Base-by-base conservation (phyloP, 92 coral and sea anemone species). In the Zoanthus gigantus region DNA sequence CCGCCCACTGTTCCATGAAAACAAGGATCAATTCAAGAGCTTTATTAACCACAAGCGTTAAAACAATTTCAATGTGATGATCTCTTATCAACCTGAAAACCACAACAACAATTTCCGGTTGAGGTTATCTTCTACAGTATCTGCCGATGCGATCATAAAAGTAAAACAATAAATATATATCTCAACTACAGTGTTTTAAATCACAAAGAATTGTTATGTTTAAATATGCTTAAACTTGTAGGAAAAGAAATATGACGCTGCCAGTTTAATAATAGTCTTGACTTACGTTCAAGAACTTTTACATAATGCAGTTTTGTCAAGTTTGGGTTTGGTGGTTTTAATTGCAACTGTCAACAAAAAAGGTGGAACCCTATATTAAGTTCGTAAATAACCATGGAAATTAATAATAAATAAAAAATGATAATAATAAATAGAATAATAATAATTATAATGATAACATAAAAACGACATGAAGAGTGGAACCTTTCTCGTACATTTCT, bases 101-200 rank as follows among this genome's bases (percentile, higher is more conserved):
- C 23, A 77, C 63, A 52, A 54, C 46, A 77, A 77, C 67, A 30
- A 77, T 77, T 77, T 77, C 82, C 66, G 82, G 68, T 77, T 2
- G 6, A 75, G 47, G 82, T 77, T 77, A 77, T 77, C 82, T 53
- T 4, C 2, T 28, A 5, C 23, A 77, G 11, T 53, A 77, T 77
- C 82, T 77, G 81, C 47, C 23, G 63, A 52, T 13, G 66, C 18
- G 29, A 48, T 77, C 23, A n/a, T 30, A 77, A 77, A 63, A 54
- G 0, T 69, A 13, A 48, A 48, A 32, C 4, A 48, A 11, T 12
- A 34, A 47, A 28, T 14, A n/a, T 29, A 45, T 77, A 3, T 11
- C 30, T 23, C 5, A 11, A 12, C 5, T 69, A 13, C 17, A 46
- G 31, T 30, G 46, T 31, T 34, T 9, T 10, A 34, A 31, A 23